These are phyloP conservation scores for Dastarcus helophoroides DNA, from an alignment of 2,888 invertebrate species.

Conservation along the genomic window DNA sequence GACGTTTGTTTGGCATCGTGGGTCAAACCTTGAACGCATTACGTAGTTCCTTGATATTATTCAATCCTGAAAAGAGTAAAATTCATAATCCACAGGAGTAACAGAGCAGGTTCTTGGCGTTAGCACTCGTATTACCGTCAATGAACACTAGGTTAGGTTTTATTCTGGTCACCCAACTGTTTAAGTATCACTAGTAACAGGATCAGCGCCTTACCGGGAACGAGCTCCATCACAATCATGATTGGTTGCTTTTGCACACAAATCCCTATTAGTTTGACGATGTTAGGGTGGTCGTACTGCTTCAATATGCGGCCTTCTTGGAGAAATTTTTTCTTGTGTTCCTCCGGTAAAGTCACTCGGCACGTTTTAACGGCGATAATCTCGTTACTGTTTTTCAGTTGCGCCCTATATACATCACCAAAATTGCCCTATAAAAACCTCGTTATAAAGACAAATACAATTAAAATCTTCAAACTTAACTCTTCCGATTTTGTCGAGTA, in stretches of 20 bases:
- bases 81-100: too few species aligned
- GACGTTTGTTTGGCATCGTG: too few species aligned
- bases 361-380: slow-evolving; percentile 96
- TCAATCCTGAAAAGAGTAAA: too few species aligned
- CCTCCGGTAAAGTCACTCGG: slow-evolving; percentile 85
- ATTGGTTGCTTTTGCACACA: slow-evolving; percentile 97
- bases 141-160: too few species aligned
- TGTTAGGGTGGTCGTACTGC: slow-evolving; percentile 94
- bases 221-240: slow-evolving; percentile 98
- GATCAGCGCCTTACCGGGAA: slow-evolving; percentile 50
- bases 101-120: too few species aligned
- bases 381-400: slow-evolving; percentile 66
- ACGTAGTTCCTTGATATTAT: too few species aligned
- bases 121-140: too few species aligned
- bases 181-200: too few species aligned
- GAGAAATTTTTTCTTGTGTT: slow-evolving; percentile 84
- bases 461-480: slow-evolving; percentile 42
- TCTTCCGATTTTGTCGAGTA: slow-evolving; percentile 87
- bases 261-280: slow-evolving; percentile 91
- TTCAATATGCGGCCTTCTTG: slow-evolving; percentile 92
- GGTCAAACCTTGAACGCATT: too few species aligned
- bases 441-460: slow-evolving; percentile 4
- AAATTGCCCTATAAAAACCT: slow-evolving; percentile 74
- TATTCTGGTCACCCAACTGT: too few species aligned
- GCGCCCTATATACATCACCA: slow-evolving; percentile 92